These are phyloP conservation scores for Sapayoa aenigma DNA, from an alignment of 2,113 vertebrate genomes.

Conservation along the genomic window DNA sequence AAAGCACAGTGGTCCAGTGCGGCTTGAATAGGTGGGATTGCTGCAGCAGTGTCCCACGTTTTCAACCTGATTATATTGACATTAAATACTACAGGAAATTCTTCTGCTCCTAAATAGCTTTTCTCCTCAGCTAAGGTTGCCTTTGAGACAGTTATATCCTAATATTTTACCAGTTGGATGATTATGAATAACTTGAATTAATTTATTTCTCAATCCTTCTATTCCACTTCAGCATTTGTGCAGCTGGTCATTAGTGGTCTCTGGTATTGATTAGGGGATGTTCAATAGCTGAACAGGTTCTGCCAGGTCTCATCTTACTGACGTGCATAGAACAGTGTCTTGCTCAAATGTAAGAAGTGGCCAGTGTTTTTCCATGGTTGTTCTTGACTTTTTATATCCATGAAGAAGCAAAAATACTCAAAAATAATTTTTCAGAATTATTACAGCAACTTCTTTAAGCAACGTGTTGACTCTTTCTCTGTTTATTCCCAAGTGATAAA, in stretches of 20 bases:
- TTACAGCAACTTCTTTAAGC: background rate
- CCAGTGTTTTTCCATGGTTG: background rate
- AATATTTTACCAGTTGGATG: background rate
- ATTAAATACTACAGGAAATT: background rate
- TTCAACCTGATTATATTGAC: background rate
- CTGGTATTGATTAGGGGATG: background rate
- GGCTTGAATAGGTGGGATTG: background rate
- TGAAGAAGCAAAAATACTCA: background rate
- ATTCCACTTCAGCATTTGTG: background rate
- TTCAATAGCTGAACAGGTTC: background rate
- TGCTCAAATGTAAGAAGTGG: background rate
- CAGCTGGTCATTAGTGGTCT: background rate
- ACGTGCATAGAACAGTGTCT: fast-evolving
- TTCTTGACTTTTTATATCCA: background rate
- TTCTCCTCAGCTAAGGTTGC: background rate
- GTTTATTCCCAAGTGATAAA: background rate
- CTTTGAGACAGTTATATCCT: background rate
- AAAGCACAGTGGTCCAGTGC: background rate
- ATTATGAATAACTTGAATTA: background rate
- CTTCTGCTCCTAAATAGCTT: background rate
- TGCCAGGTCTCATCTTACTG: background rate
- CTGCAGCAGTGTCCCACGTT: background rate
- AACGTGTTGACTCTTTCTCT: background rate
- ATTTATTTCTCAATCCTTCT: background rate
- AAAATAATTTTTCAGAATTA: background rate